Evolutionary conservation across 2,888 invertebrate species (phyloP), one percentile per base, ranked within the genome.

Genomic region (Erpobdella octoculata): DNA sequence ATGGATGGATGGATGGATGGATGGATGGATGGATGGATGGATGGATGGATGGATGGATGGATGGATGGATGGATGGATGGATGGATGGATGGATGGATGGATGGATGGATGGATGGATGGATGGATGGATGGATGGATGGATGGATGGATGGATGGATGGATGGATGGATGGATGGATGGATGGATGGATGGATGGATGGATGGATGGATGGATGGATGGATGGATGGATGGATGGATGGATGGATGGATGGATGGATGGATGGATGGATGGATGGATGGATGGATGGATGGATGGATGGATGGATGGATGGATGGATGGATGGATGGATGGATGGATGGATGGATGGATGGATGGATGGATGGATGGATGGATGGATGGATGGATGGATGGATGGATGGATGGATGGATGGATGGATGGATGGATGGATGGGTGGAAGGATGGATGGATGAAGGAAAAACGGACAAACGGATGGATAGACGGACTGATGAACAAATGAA

Each of bases 41-140:
- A n/a, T n/a, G n/a, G n/a, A n/a, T n/a, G n/a, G n/a, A n/a, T n/a
- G n/a, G n/a, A n/a, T n/a, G n/a, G n/a, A n/a, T n/a, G n/a, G n/a
- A n/a, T n/a, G n/a, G n/a, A n/a, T n/a, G n/a, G n/a, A n/a, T n/a
- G n/a, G n/a, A n/a, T n/a, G n/a, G n/a, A n/a, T n/a, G n/a, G n/a
- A n/a, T n/a, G n/a, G n/a, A n/a, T n/a, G n/a, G n/a, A n/a, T n/a
- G n/a, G n/a, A n/a, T n/a, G n/a, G n/a, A n/a, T n/a, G n/a, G n/a
- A n/a, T n/a, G n/a, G n/a, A n/a, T n/a, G n/a, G n/a, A n/a, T n/a
- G n/a, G n/a, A n/a, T n/a, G n/a, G n/a, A n/a, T n/a, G n/a, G n/a
- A n/a, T n/a, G n/a, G n/a, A n/a, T 41, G 46, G 46, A 41, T 41
- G 46, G 46, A 41, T 41, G 46, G n/a, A 41, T 41, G 46, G 46